These are phyloP conservation scores for Thamnophis elegans DNA, from an alignment of 2,797 vertebrate species.

Conservation along the genomic window DNA sequence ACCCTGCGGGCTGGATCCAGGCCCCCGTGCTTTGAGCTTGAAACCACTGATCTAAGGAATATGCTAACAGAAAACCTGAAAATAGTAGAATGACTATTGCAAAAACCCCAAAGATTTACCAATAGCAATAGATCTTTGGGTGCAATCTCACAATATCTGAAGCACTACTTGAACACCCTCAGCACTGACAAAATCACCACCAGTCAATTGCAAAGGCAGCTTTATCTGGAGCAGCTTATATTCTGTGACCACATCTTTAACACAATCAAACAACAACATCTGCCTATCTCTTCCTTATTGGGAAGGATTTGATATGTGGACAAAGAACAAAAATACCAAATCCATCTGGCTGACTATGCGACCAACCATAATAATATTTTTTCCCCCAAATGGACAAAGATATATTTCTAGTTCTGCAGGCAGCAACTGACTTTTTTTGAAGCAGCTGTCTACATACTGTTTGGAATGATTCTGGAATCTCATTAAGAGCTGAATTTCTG, in stretches of 20 bases:
- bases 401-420: constrained; percentile 43
- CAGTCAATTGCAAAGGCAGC: not conserved
- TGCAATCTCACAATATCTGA: not conserved
- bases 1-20: no score
- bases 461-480: constrained; percentile 62
- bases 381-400: not conserved
- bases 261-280: not conserved
- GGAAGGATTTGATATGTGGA: not conserved
- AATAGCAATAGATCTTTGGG: not conserved
- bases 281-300: no score
- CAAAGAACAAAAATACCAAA: not conserved
- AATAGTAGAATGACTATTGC: not conserved
- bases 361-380: not conserved
- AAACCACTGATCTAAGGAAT: constrained; percentile 19
- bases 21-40: no score
- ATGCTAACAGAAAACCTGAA: constrained; percentile 30
- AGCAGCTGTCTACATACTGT: constrained; percentile 37
- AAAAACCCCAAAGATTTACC: not conserved
- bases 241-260: not conserved
- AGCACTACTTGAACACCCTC: not conserved
- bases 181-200: not conserved
- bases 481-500: constrained; percentile 58
- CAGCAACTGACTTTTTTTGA: constrained; percentile 47
- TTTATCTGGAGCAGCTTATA: not conserved
- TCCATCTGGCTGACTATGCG: not conserved